Conservation (phyloP, 2,888 invertebrate genomes). For the Stenichneumon culpator region DNA sequence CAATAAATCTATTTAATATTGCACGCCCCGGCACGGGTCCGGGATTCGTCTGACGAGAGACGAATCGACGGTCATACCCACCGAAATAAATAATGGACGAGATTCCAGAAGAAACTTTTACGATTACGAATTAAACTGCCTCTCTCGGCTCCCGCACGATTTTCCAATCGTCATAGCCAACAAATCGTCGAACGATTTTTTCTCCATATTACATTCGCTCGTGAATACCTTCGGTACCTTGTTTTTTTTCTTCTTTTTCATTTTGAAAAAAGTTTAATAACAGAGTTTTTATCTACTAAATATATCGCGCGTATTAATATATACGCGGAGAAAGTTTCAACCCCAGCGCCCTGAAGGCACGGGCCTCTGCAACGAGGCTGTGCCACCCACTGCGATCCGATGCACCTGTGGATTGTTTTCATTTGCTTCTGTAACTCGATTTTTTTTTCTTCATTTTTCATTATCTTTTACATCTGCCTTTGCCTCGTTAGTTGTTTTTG, state of each 20-base stretch:
- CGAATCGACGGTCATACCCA: constrained; percentile 59
- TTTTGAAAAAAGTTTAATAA: constrained; percentile 61
- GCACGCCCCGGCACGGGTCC: constrained; percentile 84
- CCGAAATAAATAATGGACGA: constrained; percentile 68
- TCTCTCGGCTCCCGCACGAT: constrained; percentile 13
- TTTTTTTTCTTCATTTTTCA: constrained; percentile 9
- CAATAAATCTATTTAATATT: constrained; percentile 82
- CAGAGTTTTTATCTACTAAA: constrained; percentile 64
- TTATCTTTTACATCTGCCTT: constrained; percentile 1
- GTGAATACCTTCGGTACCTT: constrained; percentile 47
- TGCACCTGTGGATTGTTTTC: constrained; percentile 48
- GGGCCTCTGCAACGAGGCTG: constrained; percentile 62
- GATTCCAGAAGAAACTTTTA: constrained; percentile 61
- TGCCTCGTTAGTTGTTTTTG: constrained; percentile 40
- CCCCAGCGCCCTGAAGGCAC: constrained; percentile 63
- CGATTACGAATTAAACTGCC: constrained; percentile 13
- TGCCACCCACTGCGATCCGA: constrained; percentile 55
- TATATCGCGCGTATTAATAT: constrained; percentile 51
- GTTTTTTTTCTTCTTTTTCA: constrained; percentile 40
- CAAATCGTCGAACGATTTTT: constrained; percentile 23
- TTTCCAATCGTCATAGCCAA: constrained; percentile 23
- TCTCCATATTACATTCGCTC: constrained; percentile 42
- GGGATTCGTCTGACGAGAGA: constrained; percentile 36
- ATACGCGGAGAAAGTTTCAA: constrained; percentile 57
- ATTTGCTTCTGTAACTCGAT: constrained; percentile 37